Conservation (phyloP, 2,888 invertebrate genomes). For the Caenorhabditis wallacei region DNA sequence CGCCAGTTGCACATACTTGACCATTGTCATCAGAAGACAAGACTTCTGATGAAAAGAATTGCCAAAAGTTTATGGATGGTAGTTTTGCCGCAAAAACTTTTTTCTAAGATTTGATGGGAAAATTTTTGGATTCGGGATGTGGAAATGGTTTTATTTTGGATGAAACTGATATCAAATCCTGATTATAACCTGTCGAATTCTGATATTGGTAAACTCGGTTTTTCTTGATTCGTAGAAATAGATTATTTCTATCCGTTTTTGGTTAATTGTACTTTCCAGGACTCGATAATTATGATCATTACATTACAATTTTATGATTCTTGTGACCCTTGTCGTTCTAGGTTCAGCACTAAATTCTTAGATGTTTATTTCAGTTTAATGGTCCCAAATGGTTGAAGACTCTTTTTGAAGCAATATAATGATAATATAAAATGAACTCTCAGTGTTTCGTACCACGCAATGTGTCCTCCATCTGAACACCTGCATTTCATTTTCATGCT, state of each 20-base stretch:
- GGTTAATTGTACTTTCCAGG: too few relatives aligned
- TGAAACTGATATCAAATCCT: too few relatives aligned
- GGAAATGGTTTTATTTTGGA: neutral
- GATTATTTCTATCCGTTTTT: too few relatives aligned
- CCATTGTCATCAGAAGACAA: slow-evolving; percentile 43
- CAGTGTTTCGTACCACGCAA: slow-evolving; percentile 6
- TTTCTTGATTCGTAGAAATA: too few relatives aligned
- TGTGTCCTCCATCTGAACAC: slow-evolving; percentile 27
- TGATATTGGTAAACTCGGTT: too few relatives aligned
- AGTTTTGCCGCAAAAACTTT: slow-evolving; percentile 45
- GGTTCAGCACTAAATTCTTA: too few relatives aligned
- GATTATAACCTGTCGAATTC: too few relatives aligned
- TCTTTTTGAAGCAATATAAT: neutral
- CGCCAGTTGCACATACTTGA: slow-evolving; percentile 33
- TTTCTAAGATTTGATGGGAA: neutral
- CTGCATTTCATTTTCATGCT: slow-evolving; percentile 33
- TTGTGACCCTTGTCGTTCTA: too few relatives aligned
- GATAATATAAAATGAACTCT: slow-evolving; percentile 27
- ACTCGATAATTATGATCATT: too few relatives aligned
- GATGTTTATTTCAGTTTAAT: neutral
- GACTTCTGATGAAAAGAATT: slow-evolving; percentile 37
- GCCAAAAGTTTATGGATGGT: slow-evolving; percentile 18
- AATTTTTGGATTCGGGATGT: neutral
- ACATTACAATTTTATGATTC: too few relatives aligned
- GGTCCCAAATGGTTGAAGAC: neutral